Base-by-base conservation (phyloP, 2,797 vertebrate species). In the Paramormyrops hopkinsi region DNA sequence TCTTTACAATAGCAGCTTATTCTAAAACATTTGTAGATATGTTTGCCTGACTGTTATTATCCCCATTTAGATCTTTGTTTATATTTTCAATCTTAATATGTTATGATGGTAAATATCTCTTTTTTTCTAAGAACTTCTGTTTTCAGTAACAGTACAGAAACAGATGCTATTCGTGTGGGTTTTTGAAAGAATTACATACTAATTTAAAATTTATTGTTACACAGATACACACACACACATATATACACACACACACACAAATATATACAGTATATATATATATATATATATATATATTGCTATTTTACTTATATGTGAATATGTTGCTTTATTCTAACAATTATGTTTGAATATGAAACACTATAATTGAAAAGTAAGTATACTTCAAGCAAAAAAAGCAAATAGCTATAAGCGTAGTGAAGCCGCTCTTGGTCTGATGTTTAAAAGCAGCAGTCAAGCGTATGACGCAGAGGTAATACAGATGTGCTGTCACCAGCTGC, bases 361-460 rank as follows among this genome's bases (percentile, higher is more conserved):
- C 7, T 17, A 19, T 86, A 7, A 54, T 90, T 88, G 88, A 69
- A 87, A 88, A 54, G 51, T 89, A 89, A 89, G 88, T 88, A 90
- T 86, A 51, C 25, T 33, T 48, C 11, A 76, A 46, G 22, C 59
- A 88, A 22, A 29, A 76, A 22, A 56, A 88, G n/a, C 89, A 84
- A 91, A 88, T 91, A 51, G 14, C 7, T 90, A 91, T 92, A 90
- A 90, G 91, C 90, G 90, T 90, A 90, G 91, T 88, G 92, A 92
- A 89, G 8, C 87, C 86, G 89, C 53, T 92, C 90, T 90, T 86
- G 82, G 41, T 84, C 44, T 89, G 88, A 87, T 89, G 59, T 90
- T 76, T 90, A 87, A 89, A 76, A 88, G 37, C 88, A 86, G 62
- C 89, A 87, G 86, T 90, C n/a, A 69, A 73, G 17, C 53, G 8